phyloP scores from a whole-genome alignment of 2,113 vertebrate genomes.

The Myrmecobius fasciatus region DNA sequence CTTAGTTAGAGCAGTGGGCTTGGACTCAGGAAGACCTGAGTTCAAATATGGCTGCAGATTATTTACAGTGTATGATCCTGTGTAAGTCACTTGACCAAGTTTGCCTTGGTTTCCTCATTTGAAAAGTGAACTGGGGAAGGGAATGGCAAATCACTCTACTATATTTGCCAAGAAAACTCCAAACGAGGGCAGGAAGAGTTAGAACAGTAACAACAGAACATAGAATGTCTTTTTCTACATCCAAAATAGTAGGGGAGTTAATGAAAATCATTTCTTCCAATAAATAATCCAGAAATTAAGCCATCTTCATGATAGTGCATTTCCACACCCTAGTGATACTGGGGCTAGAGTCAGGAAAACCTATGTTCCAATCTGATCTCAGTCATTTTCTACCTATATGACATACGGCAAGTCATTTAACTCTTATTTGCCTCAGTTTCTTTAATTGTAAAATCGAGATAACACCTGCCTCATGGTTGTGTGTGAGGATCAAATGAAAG shows the following conservation, averaged over 20 bases:
- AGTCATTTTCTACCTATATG: background rate
- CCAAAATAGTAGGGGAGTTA: background rate
- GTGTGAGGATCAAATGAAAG: background rate
- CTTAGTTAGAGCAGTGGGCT: background rate
- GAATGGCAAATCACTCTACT: background rate
- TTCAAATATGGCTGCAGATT: background rate
- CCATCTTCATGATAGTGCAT: no score
- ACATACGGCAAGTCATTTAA: background rate
- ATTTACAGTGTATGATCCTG: background rate
- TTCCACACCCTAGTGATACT: background rate
- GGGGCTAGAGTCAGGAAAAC: background rate
- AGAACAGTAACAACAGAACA: background rate
- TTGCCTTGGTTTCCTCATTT: background rate
- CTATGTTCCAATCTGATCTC: background rate
- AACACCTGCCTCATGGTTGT: background rate
- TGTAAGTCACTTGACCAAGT: background rate
- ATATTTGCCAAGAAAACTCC: background rate
- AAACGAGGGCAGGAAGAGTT: background rate
- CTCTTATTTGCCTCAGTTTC: background rate
- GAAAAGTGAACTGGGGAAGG: background rate
- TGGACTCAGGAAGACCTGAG: background rate
- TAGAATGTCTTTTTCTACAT: background rate
- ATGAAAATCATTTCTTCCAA: background rate
- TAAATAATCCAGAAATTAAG: background rate
- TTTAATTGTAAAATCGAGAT: background rate